Percentiles rank a stretch among this genome's conserved stretches.
These are phyloP conservation scores for Tonatia bakeri DNA, from an alignment of 2,113 vertebrate species.

Conservation along the genomic window DNA sequence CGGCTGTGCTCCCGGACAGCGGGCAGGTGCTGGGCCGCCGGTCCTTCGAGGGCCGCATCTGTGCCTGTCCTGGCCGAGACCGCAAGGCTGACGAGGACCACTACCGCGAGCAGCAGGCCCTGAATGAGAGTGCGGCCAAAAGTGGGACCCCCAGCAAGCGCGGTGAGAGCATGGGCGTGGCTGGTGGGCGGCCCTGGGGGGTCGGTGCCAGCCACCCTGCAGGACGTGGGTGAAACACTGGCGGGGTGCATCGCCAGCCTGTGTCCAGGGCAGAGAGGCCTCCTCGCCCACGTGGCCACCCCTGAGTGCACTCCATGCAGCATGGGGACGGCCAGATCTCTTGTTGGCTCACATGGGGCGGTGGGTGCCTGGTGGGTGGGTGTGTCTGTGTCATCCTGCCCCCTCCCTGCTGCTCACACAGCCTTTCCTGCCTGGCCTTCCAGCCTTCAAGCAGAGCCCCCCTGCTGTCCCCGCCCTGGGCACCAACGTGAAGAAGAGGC, in stretches of 20 bases:
- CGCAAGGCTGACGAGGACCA: conserved; percentile 97
- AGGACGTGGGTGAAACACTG: fast-evolving
- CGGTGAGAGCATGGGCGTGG: conserved; percentile 72
- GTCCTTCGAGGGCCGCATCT: conserved; percentile 95
- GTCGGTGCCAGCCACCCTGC: fast-evolving
- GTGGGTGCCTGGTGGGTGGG: fast-evolving
- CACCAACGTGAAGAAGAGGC: conserved; percentile 88
- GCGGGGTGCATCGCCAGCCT: conserved; percentile 38
- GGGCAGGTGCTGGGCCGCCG: conserved; percentile 91
- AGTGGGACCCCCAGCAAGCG: conserved; percentile 89
- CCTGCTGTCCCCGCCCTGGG: conserved; percentile 87
- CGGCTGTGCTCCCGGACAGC: conserved; percentile 68
- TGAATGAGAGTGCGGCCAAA: conserved; percentile 91
- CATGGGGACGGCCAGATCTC: fast-evolving
- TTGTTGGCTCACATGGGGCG: fast-evolving
- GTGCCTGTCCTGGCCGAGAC: conserved; percentile 95
- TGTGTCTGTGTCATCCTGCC: fast-evolving
- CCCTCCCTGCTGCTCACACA: neutral
- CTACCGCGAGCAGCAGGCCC: conserved; percentile 93
- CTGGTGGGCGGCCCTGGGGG: neutral
- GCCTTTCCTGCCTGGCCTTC: neutral
- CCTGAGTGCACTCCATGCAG: neutral
- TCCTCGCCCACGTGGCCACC: neutral
- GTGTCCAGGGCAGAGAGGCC: fast-evolving
- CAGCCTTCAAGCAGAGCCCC: conserved; percentile 96